Base-by-base conservation (phyloP, 2,797 vertebrate species). In the Rhincodon typus region DNA sequence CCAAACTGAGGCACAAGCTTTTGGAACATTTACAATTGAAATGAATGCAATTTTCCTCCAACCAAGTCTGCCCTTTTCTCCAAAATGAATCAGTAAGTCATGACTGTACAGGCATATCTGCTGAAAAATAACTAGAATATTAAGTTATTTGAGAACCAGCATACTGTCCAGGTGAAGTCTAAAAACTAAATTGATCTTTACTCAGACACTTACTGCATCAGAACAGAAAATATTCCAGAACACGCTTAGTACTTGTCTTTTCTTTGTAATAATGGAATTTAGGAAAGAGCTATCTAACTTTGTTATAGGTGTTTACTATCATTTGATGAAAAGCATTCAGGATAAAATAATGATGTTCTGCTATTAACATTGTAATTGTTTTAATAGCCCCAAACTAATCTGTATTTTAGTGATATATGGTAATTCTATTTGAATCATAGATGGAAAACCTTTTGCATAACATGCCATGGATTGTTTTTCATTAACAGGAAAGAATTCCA, bases 181-280 rank as follows among this genome's bases (percentile, higher is more conserved):
- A 30, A 23, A 91, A 91, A 62, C 88, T 91, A 66, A 84, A 66
- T 91, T 91, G 62, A 91, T 66, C 15, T 90, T 90, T 66, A 66
- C 57, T 62, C 50, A 7, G 12, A n/a, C 62, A 34, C 21, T 66
- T 66, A 21, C 7, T 17, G 13, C 57, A n/a, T n/a, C 3, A 66
- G 88, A 66, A 34, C 0, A n/a, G 53, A 19, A 57, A 15, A 34
- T n/a, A 5, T 91, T 25, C 82, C 21, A 46, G 21, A 25, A 46
- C 38, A 46, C 1, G 19, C 25, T 46, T 25, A 84, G 21, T 46
- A 84, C 12, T 17, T 62, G 19, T n/a, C 5, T n/a, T 91, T 57
- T 62, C 46, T 91, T 66, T 57, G 53, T 34, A 34, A n/a, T 15
- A 91, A n/a, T n/a, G 2, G 17, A 91, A 91, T 62, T 34, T 66